Evolutionary conservation across 2,888 invertebrate genomes (phyloP).

Genomic region (Platycnemis pennipes): DNA sequence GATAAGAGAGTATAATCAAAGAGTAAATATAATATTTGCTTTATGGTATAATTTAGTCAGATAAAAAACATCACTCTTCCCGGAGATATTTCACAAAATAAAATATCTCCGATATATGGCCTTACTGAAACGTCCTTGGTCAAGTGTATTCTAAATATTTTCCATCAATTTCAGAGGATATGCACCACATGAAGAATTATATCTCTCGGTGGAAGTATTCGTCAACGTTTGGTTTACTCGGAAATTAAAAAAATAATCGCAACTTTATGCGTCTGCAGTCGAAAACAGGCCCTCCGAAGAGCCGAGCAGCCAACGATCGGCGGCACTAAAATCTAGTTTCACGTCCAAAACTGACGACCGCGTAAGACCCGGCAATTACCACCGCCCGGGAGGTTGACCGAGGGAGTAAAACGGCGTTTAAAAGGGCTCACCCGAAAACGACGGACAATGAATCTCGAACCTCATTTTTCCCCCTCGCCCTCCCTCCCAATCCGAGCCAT

Average conservation of each 20-base stretch:
- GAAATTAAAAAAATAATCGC: not conserved
- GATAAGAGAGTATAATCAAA: no score
- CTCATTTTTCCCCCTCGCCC: not conserved
- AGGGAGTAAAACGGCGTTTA: not conserved
- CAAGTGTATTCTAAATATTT: not conserved
- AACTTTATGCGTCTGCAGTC: not conserved
- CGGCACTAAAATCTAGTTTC: not conserved
- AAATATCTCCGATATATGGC: no score
- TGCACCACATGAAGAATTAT: not conserved
- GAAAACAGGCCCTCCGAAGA: not conserved
- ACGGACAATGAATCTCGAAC: not conserved
- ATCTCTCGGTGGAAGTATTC: not conserved
- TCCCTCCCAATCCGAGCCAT: not conserved
- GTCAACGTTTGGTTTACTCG: no score
- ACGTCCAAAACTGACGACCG: slow-evolving; percentile 9
- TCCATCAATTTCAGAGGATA: not conserved
- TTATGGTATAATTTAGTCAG: no score
- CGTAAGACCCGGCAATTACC: slow-evolving; percentile 12
- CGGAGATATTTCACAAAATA: no score
- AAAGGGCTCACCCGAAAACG: not conserved
- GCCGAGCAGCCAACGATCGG: not conserved
- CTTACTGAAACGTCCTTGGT: not conserved
- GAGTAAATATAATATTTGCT: no score
- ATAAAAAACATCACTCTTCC: no score
- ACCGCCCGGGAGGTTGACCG: slow-evolving; percentile 12